Evolutionary conservation across 2,113 vertebrate genomes (phyloP).

Genomic region (Eira barbara): DNA sequence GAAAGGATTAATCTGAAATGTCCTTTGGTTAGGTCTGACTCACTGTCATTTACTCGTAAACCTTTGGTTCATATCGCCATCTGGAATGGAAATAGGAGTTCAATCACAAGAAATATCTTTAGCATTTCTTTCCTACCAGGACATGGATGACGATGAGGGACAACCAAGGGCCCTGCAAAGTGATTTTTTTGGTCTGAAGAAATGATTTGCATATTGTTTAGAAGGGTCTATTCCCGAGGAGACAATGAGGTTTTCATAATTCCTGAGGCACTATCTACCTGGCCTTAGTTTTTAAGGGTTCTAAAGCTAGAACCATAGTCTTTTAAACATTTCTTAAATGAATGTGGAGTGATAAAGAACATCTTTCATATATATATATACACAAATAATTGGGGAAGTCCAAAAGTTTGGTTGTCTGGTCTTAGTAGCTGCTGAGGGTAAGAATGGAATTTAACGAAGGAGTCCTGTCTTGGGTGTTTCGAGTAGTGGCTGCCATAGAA

Average conservation of each 20-base stretch:
- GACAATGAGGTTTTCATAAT: not conserved
- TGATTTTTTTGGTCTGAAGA: not conserved
- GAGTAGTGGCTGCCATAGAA: not conserved
- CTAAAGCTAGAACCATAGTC: not conserved
- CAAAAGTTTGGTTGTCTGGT: not conserved
- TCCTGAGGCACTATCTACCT: not conserved
- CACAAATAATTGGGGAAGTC: not conserved
- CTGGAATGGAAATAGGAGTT: not conserved
- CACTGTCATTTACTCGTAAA: not conserved
- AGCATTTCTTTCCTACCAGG: not conserved
- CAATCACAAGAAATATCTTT: not conserved
- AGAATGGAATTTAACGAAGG: not conserved
- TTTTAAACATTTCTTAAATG: not conserved
- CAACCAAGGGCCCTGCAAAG: not conserved
- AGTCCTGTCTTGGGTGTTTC: not conserved
- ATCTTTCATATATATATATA: not conserved
- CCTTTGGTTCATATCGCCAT: not conserved
- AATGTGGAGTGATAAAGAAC: not conserved
- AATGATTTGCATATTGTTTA: not conserved
- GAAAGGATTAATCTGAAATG: conserved; percentile 36
- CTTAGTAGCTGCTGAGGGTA: not conserved
- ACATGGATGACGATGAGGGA: not conserved
- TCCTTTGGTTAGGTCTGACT: conserved; percentile 37
- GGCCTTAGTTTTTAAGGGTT: not conserved
- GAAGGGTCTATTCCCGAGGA: not conserved